Evolutionary conservation across 2,797 vertebrate genomes (phyloP).

Genomic region (Tinamus major): DNA sequence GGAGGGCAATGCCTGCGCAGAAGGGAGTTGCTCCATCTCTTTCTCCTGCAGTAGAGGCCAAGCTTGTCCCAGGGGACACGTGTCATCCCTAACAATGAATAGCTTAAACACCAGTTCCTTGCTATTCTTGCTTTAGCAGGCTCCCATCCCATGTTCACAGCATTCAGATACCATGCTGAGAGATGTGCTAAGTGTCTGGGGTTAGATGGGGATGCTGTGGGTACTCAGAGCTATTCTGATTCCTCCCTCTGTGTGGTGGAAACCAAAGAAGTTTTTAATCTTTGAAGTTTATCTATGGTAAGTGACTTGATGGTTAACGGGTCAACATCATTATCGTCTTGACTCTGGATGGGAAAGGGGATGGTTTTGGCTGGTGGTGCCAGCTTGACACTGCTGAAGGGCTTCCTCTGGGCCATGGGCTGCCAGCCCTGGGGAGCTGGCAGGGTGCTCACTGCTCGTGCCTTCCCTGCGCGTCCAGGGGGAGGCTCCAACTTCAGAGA

Average conservation of each 20-base stretch:
- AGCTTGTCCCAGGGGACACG: conserved; percentile 3
- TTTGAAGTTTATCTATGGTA: background rate
- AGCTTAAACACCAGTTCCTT: background rate
- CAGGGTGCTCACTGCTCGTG: background rate
- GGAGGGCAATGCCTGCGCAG: conserved; percentile 22
- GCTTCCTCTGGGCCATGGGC: background rate
- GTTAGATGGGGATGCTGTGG: background rate
- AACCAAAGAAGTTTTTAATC: background rate
- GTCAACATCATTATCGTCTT: background rate
- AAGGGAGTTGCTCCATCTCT: conserved; percentile 47
- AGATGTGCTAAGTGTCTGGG: background rate
- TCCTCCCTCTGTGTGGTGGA: background rate
- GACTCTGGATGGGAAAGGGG: background rate
- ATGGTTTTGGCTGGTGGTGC: background rate
- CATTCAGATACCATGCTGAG: background rate
- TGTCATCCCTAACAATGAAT: background rate
- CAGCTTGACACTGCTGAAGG: background rate
- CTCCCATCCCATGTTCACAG: conserved; percentile 4
- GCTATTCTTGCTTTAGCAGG: conserved; percentile 21
- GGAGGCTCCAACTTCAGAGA: background rate
- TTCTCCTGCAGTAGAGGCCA: conserved; percentile 1
- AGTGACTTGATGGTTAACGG: background rate
- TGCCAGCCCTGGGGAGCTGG: background rate
- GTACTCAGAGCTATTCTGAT: background rate
- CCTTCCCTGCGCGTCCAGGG: background rate